phyloP scores from a whole-genome alignment of 2,797 vertebrate species.

The Myotis pilosus region DNA sequence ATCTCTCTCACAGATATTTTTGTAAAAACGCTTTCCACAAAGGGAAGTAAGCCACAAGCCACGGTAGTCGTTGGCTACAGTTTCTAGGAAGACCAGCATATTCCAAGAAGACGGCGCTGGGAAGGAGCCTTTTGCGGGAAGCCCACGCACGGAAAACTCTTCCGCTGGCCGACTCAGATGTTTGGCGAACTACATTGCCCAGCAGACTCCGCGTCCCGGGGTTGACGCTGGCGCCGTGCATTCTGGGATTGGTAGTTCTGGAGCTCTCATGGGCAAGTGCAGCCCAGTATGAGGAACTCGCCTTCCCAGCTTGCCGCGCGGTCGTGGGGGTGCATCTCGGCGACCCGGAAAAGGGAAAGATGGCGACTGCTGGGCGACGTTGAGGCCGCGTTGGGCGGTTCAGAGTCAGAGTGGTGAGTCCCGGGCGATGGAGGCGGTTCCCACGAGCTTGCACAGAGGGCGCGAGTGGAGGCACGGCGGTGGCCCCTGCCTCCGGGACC shows the following conservation, averaged over 20 bases:
- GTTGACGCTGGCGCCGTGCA: not conserved
- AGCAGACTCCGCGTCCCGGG: not conserved
- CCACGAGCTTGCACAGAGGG: slow-evolving; percentile 28
- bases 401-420: slow-evolving; percentile 70
- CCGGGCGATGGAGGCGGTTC: slow-evolving; percentile 18
- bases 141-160: not conserved
- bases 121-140: not conserved
- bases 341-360: slow-evolving; percentile 76
- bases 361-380: slow-evolving; percentile 78
- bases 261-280: rapidly evolving
- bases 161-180: not conserved
- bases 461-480: not conserved
- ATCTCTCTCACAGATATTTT: not conserved
- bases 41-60: not conserved
- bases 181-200: slow-evolving; percentile 54
- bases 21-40: slow-evolving; percentile 15
- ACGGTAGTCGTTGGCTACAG: not conserved
- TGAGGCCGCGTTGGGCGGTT: slow-evolving; percentile 75
- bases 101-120: not conserved
- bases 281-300: not conserved
- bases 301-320: slow-evolving; percentile 74
- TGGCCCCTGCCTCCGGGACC: not conserved
- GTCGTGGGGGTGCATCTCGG: not conserved
- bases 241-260: slow-evolving; percentile 72
- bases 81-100: not conserved